Evolutionary conservation across 2,797 vertebrate species (phyloP).

Genomic region (Lithobates pipiens): DNA sequence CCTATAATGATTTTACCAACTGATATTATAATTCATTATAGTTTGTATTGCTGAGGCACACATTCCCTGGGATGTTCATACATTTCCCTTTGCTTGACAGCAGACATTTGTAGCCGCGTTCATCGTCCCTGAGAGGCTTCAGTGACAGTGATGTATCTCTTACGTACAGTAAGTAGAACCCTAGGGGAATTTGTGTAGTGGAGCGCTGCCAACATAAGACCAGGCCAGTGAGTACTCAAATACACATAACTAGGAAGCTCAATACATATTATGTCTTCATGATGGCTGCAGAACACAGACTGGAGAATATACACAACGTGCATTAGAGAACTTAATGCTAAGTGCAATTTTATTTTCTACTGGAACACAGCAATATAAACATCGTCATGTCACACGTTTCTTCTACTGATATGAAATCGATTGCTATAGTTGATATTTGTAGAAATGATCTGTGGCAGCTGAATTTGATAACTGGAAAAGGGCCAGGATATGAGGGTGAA

Average conservation of each 20-base stretch:
- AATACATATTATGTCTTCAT: neutral
- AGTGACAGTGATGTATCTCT: slow-evolving; percentile 28
- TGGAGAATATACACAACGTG: no score
- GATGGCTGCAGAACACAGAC: neutral
- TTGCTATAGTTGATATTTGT: no score
- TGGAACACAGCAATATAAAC: no score
- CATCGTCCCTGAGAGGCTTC: slow-evolving; percentile 11
- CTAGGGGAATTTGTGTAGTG: slow-evolving; percentile 23
- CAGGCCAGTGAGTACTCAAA: slow-evolving; percentile 9
- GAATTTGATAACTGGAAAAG: no score
- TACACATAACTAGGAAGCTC: neutral
- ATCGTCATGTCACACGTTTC: no score
- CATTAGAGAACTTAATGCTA: no score
- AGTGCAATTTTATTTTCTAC: no score
- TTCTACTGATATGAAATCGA: no score
- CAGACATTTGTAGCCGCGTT: slow-evolving; percentile 23
- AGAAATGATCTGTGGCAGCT: no score
- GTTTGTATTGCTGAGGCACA: neutral
- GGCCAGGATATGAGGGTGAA: no score
- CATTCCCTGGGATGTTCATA: slow-evolving; percentile 5
- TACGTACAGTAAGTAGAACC: slow-evolving; percentile 25
- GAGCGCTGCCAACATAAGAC: slow-evolving; percentile 18
- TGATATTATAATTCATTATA: neutral
- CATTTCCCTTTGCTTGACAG: slow-evolving; percentile 15
- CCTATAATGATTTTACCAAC: neutral